Evolutionary conservation across 2,888 invertebrate genomes (phyloP), one percentile per base, ranked within the genome.

Genomic region (Polyommatus iphigenia): DNA sequence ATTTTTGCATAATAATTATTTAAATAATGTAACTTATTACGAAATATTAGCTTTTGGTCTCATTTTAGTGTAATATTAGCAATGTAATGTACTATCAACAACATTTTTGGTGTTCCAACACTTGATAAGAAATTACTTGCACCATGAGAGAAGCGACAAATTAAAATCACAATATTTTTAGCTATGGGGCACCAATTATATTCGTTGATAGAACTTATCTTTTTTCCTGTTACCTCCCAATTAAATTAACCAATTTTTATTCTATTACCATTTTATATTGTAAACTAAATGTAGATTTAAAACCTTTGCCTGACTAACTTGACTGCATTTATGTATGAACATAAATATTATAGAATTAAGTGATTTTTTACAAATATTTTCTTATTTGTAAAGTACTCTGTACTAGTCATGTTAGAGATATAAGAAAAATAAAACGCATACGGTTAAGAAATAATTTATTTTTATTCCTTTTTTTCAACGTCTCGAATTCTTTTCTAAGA

Each of bases 401-500:
- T 50, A 76, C 79, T 77, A 73, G 41, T 78, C 75, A 78, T 77
- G 57, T 78, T 78, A 77, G 41, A 77, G 41, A 15, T 88, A 5
- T 57, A 13, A 72, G 50, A 24, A 72, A 78, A 93, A 91, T 92
- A 91, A 93, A 93, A 93, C 91, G 86, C 89, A 87, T 88, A 85
- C 2, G 29, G 67, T 81, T 91, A 93, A 92, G 93, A 94, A 94
- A 93, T 93, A 93, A 93, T 93, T 92, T 90, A 90, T 86, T 87
- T 93, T 93, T 93, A 91, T 92, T 92, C 91, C 90, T 91, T 90
- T 92, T 91, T 91, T 91, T 91, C 91, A 91, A 91, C 88, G 89
- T 93, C 91, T 92, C 90, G 89, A 92, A 90, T 90, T 93, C 90
- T 91, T 91, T 90, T 90, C 92, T 93, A 93, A 92, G 90, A 91